phyloP scores from a whole-genome alignment of 1,140 invertebrate genomes.

The Episyrphus balteatus region DNA sequence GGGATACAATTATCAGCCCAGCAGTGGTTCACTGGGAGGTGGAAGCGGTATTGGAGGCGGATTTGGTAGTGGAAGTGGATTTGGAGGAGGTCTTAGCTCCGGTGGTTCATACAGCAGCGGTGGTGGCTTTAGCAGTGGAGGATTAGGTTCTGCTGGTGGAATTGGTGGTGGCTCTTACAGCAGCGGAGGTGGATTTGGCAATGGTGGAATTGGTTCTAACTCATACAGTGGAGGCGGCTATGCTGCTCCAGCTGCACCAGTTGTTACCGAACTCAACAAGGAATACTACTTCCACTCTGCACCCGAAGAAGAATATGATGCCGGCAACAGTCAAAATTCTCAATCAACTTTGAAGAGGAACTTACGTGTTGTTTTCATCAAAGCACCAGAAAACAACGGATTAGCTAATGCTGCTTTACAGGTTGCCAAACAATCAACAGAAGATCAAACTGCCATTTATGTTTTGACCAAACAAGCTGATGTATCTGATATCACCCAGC shows the following conservation, averaged over 20 bases:
- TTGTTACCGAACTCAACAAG: constrained; percentile 19
- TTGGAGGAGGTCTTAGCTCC: background rate
- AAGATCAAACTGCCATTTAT: constrained; percentile 31
- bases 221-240: background rate
- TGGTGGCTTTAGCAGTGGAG: background rate
- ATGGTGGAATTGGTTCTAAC: background rate
- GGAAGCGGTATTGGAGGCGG: too few species aligned
- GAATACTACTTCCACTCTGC: constrained; percentile 29
- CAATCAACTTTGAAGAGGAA: constrained; percentile 13
- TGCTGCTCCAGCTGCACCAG: background rate
- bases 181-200: background rate
- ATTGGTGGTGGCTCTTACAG: background rate
- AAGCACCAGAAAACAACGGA: constrained; percentile 25
- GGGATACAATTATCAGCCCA: constrained; percentile 25
- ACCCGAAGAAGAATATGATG: constrained; percentile 22
- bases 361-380: constrained; percentile 30
- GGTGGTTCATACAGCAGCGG: background rate
- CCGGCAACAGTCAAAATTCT: background rate
- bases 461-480: constrained; percentile 31
- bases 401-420: constrained; percentile 24
- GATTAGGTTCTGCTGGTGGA: background rate
- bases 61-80: too few species aligned
- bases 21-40: constrained; percentile 1
- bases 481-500: constrained; percentile 22
- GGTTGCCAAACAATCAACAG: constrained; percentile 25